Base-by-base conservation (phyloP, 2,113 vertebrate genomes). In the Prionailurus bengalensis region DNA sequence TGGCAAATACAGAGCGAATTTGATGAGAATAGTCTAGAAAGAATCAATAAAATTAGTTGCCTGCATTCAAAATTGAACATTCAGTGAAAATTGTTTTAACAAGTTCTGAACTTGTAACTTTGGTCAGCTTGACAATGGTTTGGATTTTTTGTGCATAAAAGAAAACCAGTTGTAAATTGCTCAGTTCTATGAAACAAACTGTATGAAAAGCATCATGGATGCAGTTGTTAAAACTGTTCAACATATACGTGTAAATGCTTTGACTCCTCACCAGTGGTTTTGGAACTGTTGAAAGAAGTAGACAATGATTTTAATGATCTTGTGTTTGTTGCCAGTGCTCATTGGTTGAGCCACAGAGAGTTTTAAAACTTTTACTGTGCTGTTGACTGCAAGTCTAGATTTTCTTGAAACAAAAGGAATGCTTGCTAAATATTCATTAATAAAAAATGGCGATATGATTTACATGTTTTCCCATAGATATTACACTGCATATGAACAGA, bases 201-300 rank as follows among this genome's bases (percentile, higher is more conserved):
- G 19, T 80, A 17, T 58, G 66, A 76, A 95, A 87, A 85, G 17
- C 2, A 1, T 79, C 73, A 71, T 36, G 36, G 83, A 87, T 79
- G 90, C 36, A 33, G 70, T 65, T 58, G 70, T 92, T 91, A 95
- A 92, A 91, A 91, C 45, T 76, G 42, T 80, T 84, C 42, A 91
- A 73, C 70, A 61, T 92, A 76, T 96, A 86, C 2, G 0, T 80
- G 68, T 55, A 83, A 74, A 89, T 83, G 71, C 45, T 80, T 2
- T 98, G 96, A 97, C n/a, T 97, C 94, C 91, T 82, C 33, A 87
- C 11, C 63, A 89, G 48, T 94, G 71, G 73, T 96, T 84, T 78
- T 65, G 63, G 91, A 90, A 84, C 48, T 16, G 23, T 23, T 58
- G 39, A 92, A 94, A 93, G 96, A 71, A 95, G 63, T 17, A 91